Evolutionary conservation across 2,113 vertebrate species (phyloP).

Genomic region (Xiphorhynchus elegans): DNA sequence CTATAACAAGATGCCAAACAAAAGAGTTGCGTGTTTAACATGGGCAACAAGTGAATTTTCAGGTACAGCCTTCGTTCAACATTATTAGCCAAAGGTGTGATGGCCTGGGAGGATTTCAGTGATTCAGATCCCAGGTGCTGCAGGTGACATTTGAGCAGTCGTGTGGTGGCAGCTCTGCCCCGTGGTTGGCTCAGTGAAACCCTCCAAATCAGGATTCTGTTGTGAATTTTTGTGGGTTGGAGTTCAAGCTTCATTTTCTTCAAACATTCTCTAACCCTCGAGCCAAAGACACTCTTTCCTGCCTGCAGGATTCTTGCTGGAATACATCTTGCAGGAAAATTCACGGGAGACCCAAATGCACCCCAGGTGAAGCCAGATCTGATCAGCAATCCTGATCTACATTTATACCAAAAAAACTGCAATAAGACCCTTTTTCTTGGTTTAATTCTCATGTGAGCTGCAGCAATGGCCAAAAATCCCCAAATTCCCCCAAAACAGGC

Average conservation of each 20-base stretch:
- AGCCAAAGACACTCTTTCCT: not conserved
- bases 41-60: not conserved
- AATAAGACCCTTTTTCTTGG: not conserved
- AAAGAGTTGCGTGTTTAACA: rapidly evolving
- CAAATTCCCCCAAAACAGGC: not conserved
- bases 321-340: not conserved
- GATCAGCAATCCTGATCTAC: not conserved
- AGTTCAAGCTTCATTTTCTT: constrained; percentile 41
- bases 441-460: not conserved
- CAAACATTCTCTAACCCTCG: not conserved
- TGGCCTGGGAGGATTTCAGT: not conserved
- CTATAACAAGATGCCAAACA: not conserved
- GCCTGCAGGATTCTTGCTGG: not conserved
- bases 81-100: not conserved
- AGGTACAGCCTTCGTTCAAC: not conserved
- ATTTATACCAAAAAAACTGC: not conserved
- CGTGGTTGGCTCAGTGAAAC: not conserved
- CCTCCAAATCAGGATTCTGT: not conserved
- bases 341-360: not conserved
- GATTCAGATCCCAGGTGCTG: rapidly evolving
- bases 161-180: not conserved
- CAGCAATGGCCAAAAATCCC: rapidly evolving
- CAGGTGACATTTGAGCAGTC: not conserved
- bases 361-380: not conserved
- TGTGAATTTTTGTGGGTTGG: constrained; percentile 40